These are phyloP conservation scores for Callipepla squamata DNA, from an alignment of 2,113 vertebrate species.

Conservation along the genomic window DNA sequence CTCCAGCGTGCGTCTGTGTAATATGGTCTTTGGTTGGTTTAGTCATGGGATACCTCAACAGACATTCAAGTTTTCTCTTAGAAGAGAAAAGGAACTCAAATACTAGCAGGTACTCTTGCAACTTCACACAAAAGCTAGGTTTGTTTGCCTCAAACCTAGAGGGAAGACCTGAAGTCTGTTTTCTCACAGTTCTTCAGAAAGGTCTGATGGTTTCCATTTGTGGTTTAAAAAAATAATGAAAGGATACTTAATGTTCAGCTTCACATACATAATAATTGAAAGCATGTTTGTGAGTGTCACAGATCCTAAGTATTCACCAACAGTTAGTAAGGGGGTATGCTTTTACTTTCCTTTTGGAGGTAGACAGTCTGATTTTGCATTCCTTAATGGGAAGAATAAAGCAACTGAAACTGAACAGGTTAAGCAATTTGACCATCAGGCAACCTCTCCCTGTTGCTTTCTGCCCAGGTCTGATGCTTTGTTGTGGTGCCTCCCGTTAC, in stretches of 20 bases:
- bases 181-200: neutral
- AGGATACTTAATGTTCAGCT: neutral
- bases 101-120: neutral
- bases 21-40: neutral
- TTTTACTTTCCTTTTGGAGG: neutral
- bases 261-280: neutral
- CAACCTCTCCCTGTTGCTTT: neutral
- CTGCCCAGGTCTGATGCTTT: neutral
- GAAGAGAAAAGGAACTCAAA: neutral
- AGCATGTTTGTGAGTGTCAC: neutral
- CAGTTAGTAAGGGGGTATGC: rapidly evolving
- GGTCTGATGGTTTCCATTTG: neutral
- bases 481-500: neutral
- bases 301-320: neutral
- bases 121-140: neutral
- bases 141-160: neutral
- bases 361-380: neutral
- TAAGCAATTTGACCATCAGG: neutral
- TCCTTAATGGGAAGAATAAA: neutral
- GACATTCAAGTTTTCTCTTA: neutral
- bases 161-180: neutral
- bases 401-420: neutral
- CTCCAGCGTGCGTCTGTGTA: neutral
- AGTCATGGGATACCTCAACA: neutral
- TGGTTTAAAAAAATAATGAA: neutral